Evolutionary conservation across 2,888 invertebrate genomes (phyloP).

Genomic region (Trissoscelio sp.): DNA sequence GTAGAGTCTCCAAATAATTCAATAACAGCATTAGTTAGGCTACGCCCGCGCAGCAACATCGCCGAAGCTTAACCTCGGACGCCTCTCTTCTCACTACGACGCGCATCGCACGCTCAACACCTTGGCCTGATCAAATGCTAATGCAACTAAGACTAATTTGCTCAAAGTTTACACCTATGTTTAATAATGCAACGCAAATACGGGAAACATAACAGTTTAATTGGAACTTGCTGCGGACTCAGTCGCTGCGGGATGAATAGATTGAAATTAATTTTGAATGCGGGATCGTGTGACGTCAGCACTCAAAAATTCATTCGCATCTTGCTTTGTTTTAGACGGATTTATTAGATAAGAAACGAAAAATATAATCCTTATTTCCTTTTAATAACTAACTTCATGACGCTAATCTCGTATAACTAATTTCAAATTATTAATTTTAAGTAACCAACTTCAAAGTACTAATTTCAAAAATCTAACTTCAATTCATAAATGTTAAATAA

Average conservation of each 20-base stretch:
- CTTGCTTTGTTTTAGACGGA: too few relatives aligned
- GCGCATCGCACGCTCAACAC: constrained; percentile 57
- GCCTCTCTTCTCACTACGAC: constrained; percentile 19
- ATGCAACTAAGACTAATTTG: constrained; percentile 77
- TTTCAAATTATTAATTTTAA: too few relatives aligned
- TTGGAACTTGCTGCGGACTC: constrained; percentile 23
- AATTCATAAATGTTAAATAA: too few relatives aligned
- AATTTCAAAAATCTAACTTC: too few relatives aligned
- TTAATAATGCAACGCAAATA: constrained; percentile 49
- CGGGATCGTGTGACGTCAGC: neutral
- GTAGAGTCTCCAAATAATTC: constrained; percentile 70
- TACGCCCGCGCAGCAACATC: constrained; percentile 56
- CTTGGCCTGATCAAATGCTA: constrained; percentile 76
- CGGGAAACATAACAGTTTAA: constrained; percentile 37
- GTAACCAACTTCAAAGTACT: too few relatives aligned
- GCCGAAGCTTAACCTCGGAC: constrained; percentile 5
- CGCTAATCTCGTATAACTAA: too few relatives aligned
- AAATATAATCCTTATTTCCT: too few relatives aligned
- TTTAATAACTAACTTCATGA: too few relatives aligned
- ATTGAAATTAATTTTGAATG: constrained; percentile 40
- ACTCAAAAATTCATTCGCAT: neutral
- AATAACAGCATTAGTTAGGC: constrained; percentile 69
- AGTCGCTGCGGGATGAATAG: constrained; percentile 10
- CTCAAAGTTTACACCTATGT: constrained; percentile 63
- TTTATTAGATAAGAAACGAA: too few relatives aligned